These are phyloP conservation scores for Ichneumon xanthorius DNA, from an alignment of 2,888 invertebrate genomes.

Conservation along the genomic window DNA sequence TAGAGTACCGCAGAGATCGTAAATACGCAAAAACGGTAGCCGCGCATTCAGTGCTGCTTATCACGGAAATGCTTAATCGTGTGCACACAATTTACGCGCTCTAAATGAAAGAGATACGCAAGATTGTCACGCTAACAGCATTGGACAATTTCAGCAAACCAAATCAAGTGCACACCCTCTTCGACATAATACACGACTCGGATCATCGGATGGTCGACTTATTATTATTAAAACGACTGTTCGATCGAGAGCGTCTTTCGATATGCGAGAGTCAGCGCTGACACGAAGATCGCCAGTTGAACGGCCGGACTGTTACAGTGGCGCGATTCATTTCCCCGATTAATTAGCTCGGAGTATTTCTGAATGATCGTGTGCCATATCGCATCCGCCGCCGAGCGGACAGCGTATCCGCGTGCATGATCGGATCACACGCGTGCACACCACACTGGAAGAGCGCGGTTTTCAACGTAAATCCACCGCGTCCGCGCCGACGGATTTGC, in stretches of 20 bases:
- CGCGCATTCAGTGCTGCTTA: background rate
- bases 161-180: background rate
- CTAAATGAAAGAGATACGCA: background rate
- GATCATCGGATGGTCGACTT: background rate
- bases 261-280: background rate
- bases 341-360: slow-evolving; percentile 27
- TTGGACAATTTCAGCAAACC: background rate
- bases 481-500: slow-evolving; percentile 37
- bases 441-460: slow-evolving; percentile 19
- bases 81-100: background rate
- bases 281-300: background rate
- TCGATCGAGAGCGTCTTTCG: background rate
- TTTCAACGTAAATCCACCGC: slow-evolving; percentile 42
- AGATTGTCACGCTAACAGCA: background rate
- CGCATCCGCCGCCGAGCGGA: slow-evolving; percentile 2
- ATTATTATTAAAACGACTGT: background rate
- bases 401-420: slow-evolving; percentile 3
- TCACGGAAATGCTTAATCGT: background rate
- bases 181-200: background rate
- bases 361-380: slow-evolving; percentile 30
- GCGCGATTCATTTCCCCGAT: background rate
- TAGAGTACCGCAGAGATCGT: background rate
- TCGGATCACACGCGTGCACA: background rate
- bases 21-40: background rate
- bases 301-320: slow-evolving; percentile 5